Evolutionary conservation across 64 coral and sea anemone species (phyloP).

Genomic region (Actinia tenebrosa): DNA sequence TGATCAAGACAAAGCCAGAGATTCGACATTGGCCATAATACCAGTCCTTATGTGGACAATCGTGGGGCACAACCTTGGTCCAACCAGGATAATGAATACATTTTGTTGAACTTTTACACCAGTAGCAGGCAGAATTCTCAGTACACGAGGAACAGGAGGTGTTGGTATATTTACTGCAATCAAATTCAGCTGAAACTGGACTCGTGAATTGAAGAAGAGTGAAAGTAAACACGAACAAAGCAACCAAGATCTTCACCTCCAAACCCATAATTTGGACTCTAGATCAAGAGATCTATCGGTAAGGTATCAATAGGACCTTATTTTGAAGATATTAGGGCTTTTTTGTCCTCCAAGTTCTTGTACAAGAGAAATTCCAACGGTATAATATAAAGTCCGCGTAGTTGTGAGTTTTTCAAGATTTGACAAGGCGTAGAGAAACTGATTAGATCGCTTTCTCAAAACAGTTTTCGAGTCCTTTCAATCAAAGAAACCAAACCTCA

Average conservation of each 20-base stretch:
- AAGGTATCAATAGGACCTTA: background rate
- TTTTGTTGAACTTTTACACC: conserved; percentile 37
- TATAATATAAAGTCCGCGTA: background rate
- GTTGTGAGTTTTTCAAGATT: background rate
- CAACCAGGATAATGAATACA: conserved; percentile 77
- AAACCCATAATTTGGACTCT: background rate
- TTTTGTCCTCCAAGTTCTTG: background rate
- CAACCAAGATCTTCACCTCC: background rate
- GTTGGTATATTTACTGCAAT: conserved; percentile 55
- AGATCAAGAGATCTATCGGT: background rate
- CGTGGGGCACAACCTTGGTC: conserved; percentile 72
- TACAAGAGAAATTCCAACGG: background rate
- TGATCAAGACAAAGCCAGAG: conserved; percentile 59
- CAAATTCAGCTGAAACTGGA: conserved; percentile 49
- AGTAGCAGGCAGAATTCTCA: conserved; percentile 58
- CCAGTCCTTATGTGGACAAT: conserved; percentile 80
- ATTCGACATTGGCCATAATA: conserved; percentile 76
- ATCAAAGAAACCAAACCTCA: background rate
- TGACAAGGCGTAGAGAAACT: background rate
- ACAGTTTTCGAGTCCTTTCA: background rate
- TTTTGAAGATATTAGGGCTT: background rate
- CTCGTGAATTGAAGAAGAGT: conserved; percentile 44
- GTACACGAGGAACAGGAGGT: conserved; percentile 63
- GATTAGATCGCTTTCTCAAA: background rate
- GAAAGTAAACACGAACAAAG: conserved; percentile 11